These are phyloP conservation scores for Epizoanthus rinbou DNA, from an alignment of 92 coral and sea anemone genomes.

Conservation along the genomic window DNA sequence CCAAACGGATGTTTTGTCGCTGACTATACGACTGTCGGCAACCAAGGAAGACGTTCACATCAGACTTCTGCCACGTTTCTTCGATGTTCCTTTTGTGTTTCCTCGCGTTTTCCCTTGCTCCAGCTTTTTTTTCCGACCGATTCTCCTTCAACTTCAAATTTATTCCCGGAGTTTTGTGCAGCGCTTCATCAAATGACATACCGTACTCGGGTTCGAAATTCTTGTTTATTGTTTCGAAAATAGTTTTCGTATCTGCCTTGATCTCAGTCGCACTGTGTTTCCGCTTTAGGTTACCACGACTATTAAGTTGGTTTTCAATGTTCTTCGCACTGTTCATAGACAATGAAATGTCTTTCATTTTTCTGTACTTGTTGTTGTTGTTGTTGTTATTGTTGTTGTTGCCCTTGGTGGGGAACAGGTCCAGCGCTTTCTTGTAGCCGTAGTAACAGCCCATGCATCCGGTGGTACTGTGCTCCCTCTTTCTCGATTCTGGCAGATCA, in stretches of 20 bases:
- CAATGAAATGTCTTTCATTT: neutral
- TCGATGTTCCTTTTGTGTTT: neutral
- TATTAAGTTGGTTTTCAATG: neutral
- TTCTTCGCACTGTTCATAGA: neutral
- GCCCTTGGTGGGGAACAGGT: neutral
- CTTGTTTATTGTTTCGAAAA: neutral
- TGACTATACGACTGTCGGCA: conserved; percentile 6
- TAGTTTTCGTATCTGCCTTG: conserved; percentile 1
- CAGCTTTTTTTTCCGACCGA: conserved; percentile 4
- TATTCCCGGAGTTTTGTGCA: neutral
- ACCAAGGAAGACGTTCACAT: neutral
- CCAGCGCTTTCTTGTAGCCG: neutral
- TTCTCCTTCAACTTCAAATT: neutral
- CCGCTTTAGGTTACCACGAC: too few species aligned
- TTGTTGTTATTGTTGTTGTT: too few species aligned
- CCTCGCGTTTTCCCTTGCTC: neutral
- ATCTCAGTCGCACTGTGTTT: neutral
- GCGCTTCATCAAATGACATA: neutral
- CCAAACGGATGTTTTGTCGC: neutral
- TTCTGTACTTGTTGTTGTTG: too few species aligned
- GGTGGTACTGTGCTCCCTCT: neutral
- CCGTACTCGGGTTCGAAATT: conserved; percentile 6
- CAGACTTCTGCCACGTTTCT: conserved; percentile 6
- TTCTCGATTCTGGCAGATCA: conserved; percentile 9
- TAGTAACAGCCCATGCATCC: conserved; percentile 11